phyloP scores from a whole-genome alignment of 2,797 vertebrate genomes.

The Remorina albescens region DNA sequence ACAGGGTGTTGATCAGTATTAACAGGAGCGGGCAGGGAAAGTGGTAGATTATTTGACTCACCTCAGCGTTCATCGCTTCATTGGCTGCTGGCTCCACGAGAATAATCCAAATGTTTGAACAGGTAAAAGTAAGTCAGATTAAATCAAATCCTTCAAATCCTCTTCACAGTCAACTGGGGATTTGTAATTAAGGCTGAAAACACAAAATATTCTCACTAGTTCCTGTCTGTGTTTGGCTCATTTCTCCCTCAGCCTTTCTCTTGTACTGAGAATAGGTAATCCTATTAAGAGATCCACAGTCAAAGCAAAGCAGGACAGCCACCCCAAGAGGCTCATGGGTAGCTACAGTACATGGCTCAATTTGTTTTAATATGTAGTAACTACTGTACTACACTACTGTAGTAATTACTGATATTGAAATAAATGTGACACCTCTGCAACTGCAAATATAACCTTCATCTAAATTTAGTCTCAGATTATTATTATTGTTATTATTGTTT shows the following conservation, averaged over 20 bases:
- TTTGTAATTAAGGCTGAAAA: conserved; percentile 4
- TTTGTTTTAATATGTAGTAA: neutral
- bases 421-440: neutral
- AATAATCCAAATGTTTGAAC: conserved; percentile 23
- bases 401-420: neutral
- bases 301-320: conserved; percentile 50
- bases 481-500: no score
- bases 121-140: neutral
- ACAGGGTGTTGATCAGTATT: neutral
- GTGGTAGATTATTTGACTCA: conserved; percentile 55
- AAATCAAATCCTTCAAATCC: conserved; percentile 6
- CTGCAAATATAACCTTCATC: neutral
- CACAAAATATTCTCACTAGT: neutral
- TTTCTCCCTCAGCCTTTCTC: conserved; percentile 37
- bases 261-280: conserved; percentile 77
- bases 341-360: conserved; percentile 8
- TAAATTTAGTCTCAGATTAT: no score
- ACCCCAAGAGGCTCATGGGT: conserved; percentile 70
- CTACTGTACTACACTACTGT: no score
- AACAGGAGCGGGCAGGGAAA: neutral
- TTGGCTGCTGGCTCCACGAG: neutral
- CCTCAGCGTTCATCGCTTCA: conserved; percentile 53
- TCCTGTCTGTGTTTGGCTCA: conserved; percentile 28
- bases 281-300: conserved; percentile 82
- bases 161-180: neutral